phyloP scores from a whole-genome alignment of 2,113 vertebrate species.

The Sebastes schlegelii region DNA sequence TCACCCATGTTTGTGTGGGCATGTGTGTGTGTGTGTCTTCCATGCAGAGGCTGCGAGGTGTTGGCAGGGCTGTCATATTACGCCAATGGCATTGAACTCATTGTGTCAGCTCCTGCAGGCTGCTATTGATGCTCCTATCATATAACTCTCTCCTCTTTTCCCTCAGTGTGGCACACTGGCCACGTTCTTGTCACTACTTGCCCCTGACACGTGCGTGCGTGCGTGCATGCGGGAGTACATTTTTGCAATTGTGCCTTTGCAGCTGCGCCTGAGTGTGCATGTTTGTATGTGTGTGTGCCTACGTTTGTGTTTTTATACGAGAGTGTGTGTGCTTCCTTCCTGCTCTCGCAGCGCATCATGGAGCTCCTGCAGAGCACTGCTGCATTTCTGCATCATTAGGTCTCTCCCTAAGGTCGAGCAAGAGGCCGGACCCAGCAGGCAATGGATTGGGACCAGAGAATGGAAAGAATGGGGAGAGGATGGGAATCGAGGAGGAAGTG shows the following conservation, averaged over 20 bases:
- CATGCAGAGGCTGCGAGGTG: constrained; percentile 66
- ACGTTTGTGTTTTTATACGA: constrained; percentile 34
- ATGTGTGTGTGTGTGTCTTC: constrained; percentile 37
- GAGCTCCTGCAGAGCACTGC: constrained; percentile 57
- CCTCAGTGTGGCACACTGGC: constrained; percentile 48
- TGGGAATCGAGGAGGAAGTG: constrained; percentile 13
- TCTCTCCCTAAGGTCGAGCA: constrained; percentile 59
- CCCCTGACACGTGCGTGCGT: constrained; percentile 40
- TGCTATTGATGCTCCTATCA: constrained; percentile 73
- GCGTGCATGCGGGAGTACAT: constrained; percentile 23
- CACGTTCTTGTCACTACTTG: constrained; percentile 56
- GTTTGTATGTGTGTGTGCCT: constrained; percentile 33
- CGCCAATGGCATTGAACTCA: constrained; percentile 72
- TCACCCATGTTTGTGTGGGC: constrained; percentile 58
- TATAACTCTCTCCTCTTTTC: constrained; percentile 43
- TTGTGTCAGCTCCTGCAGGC: constrained; percentile 77
- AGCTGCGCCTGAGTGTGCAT: constrained; percentile 39
- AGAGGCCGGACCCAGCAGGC: constrained; percentile 49
- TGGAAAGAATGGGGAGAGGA: constrained; percentile 6
- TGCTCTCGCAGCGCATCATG: constrained; percentile 53
- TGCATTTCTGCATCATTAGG: constrained; percentile 76
- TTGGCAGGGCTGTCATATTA: constrained; percentile 73
- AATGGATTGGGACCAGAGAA: constrained; percentile 47
- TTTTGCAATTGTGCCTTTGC: constrained; percentile 53
- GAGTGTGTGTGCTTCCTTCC: constrained; percentile 28